phyloP scores from a whole-genome alignment of 2,888 invertebrate species.

The Linnaemya tessellans region DNA sequence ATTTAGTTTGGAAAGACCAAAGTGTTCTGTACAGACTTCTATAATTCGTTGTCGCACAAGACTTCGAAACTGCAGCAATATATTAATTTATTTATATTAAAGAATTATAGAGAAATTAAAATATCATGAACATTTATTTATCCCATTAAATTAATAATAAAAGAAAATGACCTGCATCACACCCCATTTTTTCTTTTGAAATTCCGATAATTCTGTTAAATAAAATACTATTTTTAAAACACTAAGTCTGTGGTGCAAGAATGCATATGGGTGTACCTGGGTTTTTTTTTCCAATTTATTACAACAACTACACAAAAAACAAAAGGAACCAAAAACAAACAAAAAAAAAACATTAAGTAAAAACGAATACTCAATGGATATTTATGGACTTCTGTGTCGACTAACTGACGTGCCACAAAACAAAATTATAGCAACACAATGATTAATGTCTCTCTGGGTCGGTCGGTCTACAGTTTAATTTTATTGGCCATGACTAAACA shows the following conservation, averaged over 20 bases:
- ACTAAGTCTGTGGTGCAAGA: not conserved
- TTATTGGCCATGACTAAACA: constrained; percentile 60
- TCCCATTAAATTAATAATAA: constrained; percentile 19
- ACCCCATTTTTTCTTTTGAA: constrained; percentile 26
- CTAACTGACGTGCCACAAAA: constrained; percentile 9
- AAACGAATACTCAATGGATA: constrained; percentile 28
- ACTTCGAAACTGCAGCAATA: no score
- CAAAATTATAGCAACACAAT: constrained; percentile 21
- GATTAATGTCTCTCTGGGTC: constrained; percentile 60
- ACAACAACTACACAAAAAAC: no score
- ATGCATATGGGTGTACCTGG: constrained; percentile 29
- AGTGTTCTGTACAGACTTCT: no score
- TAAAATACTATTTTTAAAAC: constrained; percentile 15
- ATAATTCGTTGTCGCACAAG: no score
- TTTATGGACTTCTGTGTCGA: constrained; percentile 7
- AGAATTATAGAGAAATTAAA: not conserved
- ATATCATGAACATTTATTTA: not conserved
- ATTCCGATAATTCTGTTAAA: constrained; percentile 21
- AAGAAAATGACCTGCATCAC: constrained; percentile 20
- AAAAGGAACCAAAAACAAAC: not conserved
- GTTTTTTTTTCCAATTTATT: not conserved
- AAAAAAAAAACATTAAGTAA: constrained; percentile 19
- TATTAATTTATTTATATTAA: no score
- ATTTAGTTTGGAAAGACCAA: no score
- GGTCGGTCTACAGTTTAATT: constrained; percentile 29